Conservation (phyloP, 2,888 invertebrate genomes). For the Luffia ferchaultella region DNA sequence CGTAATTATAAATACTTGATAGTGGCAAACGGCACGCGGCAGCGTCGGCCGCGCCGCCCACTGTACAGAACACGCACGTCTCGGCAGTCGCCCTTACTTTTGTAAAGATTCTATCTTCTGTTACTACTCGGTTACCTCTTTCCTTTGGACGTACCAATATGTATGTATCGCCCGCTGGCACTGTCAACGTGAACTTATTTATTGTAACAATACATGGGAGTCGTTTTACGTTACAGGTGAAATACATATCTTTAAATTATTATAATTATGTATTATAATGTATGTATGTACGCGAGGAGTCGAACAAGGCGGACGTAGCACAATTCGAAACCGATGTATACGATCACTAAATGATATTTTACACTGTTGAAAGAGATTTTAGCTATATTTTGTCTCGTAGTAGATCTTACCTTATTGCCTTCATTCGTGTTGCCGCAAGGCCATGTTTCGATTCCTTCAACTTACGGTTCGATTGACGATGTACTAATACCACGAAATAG, state of each 20-base stretch:
- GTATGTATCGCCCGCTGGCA: neutral
- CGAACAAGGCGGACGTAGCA: constrained; percentile 33
- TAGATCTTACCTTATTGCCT: constrained; percentile 51
- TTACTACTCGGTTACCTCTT: too few species aligned
- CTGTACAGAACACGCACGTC: neutral
- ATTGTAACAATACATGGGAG: neutral
- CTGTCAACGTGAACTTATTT: neutral
- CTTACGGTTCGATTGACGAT: too few species aligned
- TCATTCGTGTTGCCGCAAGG: constrained; percentile 44
- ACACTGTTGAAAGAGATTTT: constrained; percentile 62
- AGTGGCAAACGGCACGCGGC: constrained; percentile 55
- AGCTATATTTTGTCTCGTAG: constrained; percentile 54
- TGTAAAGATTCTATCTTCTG: too few species aligned
- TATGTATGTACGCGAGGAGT: constrained; percentile 15
- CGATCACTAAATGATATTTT: constrained; percentile 59
- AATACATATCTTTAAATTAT: constrained; percentile 62
- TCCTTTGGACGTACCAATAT: too few species aligned
- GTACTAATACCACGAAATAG: neutral
- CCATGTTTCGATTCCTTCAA: constrained; percentile 22
- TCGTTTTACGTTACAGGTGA: constrained; percentile 37
- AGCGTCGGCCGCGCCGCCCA: neutral
- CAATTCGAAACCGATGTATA: constrained; percentile 66
- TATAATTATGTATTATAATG: constrained; percentile 37
- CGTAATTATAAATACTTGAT: constrained; percentile 65
- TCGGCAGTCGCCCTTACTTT: neutral